A percentile compares a stretch with the other conserved stretches of the same genome.
phyloP scores from a whole-genome alignment of 1,140 invertebrate species.

The Rhopalosiphum padi region DNA sequence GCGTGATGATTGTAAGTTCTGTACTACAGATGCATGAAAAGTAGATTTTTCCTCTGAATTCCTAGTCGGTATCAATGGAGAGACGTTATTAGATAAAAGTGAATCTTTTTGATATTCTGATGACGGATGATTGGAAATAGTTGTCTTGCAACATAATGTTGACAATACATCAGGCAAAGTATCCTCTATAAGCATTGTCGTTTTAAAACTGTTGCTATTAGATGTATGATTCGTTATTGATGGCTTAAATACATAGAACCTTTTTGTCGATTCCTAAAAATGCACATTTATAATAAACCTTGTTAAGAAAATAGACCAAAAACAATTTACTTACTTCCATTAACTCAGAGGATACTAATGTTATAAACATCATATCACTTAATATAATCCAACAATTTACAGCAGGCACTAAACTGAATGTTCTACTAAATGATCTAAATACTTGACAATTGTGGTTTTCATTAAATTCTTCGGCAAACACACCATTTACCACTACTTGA shows the following conservation, averaged over 20 bases:
- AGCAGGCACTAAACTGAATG: constrained; percentile 27
- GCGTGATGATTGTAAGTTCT: neutral
- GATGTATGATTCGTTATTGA: neutral
- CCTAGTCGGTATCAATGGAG: neutral
- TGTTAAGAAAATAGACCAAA: neutral
- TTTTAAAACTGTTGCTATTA: constrained; percentile 11
- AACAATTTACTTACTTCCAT: neutral
- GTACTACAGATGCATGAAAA: neutral
- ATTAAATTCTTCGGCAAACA: constrained; percentile 30
- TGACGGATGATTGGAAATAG: neutral
- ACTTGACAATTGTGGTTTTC: neutral
- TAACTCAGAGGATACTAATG: neutral
- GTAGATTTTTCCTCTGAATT: neutral
- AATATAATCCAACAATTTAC: constrained; percentile 35
- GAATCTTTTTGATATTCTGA: neutral
- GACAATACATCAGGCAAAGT: constrained; percentile 17
- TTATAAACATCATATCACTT: constrained; percentile 47
- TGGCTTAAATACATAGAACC: constrained; percentile 21
- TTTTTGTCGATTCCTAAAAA: constrained; percentile 44
- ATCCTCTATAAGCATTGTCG: constrained; percentile 31
- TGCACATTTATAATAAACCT: neutral
- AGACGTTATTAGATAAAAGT: neutral
- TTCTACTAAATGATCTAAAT: constrained; percentile 26
- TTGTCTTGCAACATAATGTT: neutral
- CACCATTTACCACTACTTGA: constrained; percentile 34